Evolutionary conservation across 2,888 invertebrate genomes (phyloP).

Genomic region (Drepana falcataria): DNA sequence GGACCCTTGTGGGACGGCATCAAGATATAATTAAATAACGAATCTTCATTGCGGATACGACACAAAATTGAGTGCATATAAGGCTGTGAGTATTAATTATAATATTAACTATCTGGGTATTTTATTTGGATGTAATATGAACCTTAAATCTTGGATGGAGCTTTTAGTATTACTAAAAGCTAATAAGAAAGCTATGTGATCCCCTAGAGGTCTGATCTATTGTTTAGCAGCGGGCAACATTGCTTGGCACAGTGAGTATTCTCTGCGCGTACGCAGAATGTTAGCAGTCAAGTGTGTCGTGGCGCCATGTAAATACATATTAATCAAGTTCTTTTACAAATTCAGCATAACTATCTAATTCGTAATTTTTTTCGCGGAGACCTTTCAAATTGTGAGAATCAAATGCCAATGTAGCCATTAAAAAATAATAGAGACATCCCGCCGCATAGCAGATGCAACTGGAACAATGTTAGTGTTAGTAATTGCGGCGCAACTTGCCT

Average conservation of each 20-base stretch:
- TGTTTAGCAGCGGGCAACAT: too few relatives aligned
- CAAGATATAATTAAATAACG: too few relatives aligned
- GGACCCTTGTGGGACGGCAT: too few relatives aligned
- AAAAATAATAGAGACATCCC: slow-evolving; percentile 46
- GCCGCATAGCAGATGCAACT: slow-evolving; percentile 32
- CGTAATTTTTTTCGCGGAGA: neutral
- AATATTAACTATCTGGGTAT: too few relatives aligned
- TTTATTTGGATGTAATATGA: too few relatives aligned
- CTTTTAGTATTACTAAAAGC: too few relatives aligned
- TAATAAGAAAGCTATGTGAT: too few relatives aligned
- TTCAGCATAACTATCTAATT: neutral
- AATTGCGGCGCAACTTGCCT: slow-evolving; percentile 50
- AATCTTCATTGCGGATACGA: too few relatives aligned
- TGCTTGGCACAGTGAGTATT: neutral
- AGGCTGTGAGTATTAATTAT: too few relatives aligned
- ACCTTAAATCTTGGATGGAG: too few relatives aligned
- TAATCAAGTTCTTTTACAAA: neutral
- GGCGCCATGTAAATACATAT: neutral
- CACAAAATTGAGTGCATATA: too few relatives aligned
- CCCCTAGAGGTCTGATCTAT: too few relatives aligned
- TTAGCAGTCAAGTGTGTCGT: neutral
- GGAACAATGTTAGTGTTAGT: slow-evolving; percentile 28
- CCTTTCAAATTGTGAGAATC: neutral
- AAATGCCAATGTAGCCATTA: slow-evolving; percentile 18
- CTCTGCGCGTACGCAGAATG: neutral